Conservation (phyloP, 2,797 vertebrate genomes). For the Lepus townsendii region DNA sequence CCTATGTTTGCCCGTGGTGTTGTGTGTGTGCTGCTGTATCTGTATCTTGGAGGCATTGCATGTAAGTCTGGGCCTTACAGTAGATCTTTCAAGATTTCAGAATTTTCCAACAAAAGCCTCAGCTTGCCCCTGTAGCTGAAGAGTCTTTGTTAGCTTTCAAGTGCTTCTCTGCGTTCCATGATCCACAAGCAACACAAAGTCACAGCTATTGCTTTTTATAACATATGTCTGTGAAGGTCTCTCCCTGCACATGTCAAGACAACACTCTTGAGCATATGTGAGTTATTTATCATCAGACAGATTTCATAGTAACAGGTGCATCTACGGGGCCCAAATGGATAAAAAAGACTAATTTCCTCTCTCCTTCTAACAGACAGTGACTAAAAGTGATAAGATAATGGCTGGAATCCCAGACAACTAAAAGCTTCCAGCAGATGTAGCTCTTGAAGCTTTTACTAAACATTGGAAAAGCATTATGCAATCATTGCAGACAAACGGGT, state of each 20-base stretch:
- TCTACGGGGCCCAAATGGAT: slow-evolving; percentile 68
- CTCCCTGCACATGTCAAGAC: slow-evolving; percentile 76
- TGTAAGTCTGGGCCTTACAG: not conserved
- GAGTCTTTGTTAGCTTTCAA: slow-evolving; percentile 37
- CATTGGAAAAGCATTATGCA: slow-evolving; percentile 49
- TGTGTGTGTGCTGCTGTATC: not conserved
- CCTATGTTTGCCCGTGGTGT: not conserved
- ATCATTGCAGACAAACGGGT: slow-evolving; percentile 9
- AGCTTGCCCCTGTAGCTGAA: not conserved
- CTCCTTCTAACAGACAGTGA: slow-evolving; percentile 76
- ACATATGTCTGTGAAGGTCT: slow-evolving; percentile 77
- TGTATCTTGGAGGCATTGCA: not conserved
- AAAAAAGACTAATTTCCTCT: slow-evolving; percentile 77
- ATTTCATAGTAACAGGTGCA: slow-evolving; percentile 81
- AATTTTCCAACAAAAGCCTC: not conserved
- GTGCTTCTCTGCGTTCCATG: not conserved
- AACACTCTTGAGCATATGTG: slow-evolving; percentile 74
- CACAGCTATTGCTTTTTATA: slow-evolving; percentile 60
- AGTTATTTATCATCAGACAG: slow-evolving; percentile 84
- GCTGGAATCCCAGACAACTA: slow-evolving; percentile 69
- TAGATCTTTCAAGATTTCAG: slow-evolving; percentile 16
- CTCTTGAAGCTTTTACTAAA: slow-evolving; percentile 73
- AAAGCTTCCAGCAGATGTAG: slow-evolving; percentile 79
- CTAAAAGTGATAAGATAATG: slow-evolving; percentile 79
- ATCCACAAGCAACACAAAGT: slow-evolving; percentile 59